Evolutionary conservation across 2,113 vertebrate species (phyloP), one percentile per base, ranked within the genome.

Genomic region (Tachycineta bicolor): DNA sequence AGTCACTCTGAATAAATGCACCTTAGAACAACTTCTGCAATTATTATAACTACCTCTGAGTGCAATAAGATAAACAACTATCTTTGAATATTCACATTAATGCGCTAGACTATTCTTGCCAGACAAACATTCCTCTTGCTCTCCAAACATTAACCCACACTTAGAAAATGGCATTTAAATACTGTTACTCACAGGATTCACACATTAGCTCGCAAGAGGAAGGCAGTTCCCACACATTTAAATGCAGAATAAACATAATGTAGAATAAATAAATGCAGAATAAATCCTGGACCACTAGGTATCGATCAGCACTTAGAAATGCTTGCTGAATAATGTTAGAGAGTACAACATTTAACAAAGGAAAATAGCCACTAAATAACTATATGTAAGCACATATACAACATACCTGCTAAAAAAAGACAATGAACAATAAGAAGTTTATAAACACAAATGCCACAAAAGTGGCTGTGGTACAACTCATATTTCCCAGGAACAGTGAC

Each of bases 21-120:
- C 95, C 93, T 93, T 95, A 97, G 96, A 97, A 97, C 90, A 95
- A 96, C 89, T 97, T 96, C 37, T 83, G 95, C 90, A 95, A 97
- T 97, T 98, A 97, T 39, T 96, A 25, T 96, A 98, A 97, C 93
- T 93, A 96, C 91, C 92, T 96, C 88, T 64, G 96, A 97, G 96
- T 97, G 87, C 96, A 96, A 92, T 97, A 97, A 97, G 93, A 97
- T 96, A 97, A 97, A 97, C 93, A 97, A 96, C 95, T 96, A 92
- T 94, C 92, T 97, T 91, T 95, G 95, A 97, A 97, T 96, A 96
- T 96, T 96, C 33, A n/a, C 96, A 95, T 97, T 97, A 97, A 98
- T 95, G 96, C 7, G 83, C 76, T 94, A 97, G 84, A 91, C 92
- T 96, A 15, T 49, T 97, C 89, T 94, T 96, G 95, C 91, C 87